These are phyloP conservation scores for Pseudopodoces humilis DNA, from an alignment of 2,113 vertebrate species.

Conservation along the genomic window DNA sequence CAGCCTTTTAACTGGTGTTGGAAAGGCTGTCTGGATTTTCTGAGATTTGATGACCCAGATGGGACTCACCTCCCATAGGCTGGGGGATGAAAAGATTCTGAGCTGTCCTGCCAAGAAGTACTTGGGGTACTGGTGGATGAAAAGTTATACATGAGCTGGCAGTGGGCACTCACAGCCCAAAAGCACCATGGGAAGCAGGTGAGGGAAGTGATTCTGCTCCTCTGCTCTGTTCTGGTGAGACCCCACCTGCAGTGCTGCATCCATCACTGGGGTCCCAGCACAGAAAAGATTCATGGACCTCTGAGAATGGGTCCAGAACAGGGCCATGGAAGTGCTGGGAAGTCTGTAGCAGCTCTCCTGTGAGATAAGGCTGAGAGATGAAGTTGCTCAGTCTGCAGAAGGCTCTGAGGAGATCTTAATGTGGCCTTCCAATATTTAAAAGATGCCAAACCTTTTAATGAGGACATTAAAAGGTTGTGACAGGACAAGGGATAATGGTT, in stretches of 20 bases:
- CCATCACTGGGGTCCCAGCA: neutral
- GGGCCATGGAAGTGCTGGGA: neutral
- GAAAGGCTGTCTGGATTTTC: neutral
- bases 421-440: neutral
- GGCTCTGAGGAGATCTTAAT: neutral
- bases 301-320: rapidly evolving
- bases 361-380: neutral
- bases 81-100: neutral
- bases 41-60: neutral
- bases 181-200: neutral
- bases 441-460: neutral
- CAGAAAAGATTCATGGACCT: neutral
- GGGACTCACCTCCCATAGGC: neutral
- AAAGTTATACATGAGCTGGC: neutral
- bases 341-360: neutral
- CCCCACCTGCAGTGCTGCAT: neutral
- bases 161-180: neutral
- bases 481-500: neutral
- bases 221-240: neutral
- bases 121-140: neutral
- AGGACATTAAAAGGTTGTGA: neutral
- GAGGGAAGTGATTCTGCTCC: neutral
- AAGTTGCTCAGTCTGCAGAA: neutral
- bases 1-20: neutral
- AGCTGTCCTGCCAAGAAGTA: neutral